Base-by-base conservation (phyloP, 2,797 vertebrate species). In the Enteromius mattozi region DNA sequence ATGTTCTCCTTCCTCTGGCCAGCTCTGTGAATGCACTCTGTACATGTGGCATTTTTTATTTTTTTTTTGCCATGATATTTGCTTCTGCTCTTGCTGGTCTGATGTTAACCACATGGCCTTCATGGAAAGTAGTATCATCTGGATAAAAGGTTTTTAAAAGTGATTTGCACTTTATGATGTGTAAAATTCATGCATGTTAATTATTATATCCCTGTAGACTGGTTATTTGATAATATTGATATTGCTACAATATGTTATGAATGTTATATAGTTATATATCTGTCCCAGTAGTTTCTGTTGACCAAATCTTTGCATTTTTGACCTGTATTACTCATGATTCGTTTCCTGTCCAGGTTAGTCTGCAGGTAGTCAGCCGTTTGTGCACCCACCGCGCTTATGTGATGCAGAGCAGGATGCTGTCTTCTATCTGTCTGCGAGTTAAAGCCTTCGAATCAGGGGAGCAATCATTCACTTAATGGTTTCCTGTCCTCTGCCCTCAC, bases 401-500 rank as follows among this genome's bases (percentile, higher is more conserved):
- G 59, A 65, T 35, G 3, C 42, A 75, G 81, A 65, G 6, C 30
- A 49, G 56, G 30, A 51, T 75, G 21, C 71, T 51, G 30, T 78
- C 63, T 77, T 83, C 47, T 77, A 68, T 83, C 61, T 42, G 47
- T 77, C 61, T 27, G 12, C 3, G 12, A 69, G 35, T 83, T 77
- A 69, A 59, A 83, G 72, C 63, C 45, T 21, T 54, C 0, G 65
- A 78, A 40, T 37, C 56, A 86, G 33, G 37, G 59, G 49, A 61
- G 24, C 65, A 59, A 47, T 86, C 78, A 56, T 40, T 68, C 33
- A 61, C 71, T 71, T 84, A 86, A 86, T 79, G 35, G 69, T 75
- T 82, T 86, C 82, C 51, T 76, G 33, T 82, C 59, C n/a, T 56
- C 47, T 77, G 66, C 65, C 45, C 78, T 87, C 19, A 49, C 78